Evolutionary conservation across 1,140 invertebrate species (phyloP).

Genomic region (Oncopodura yosiiana): DNA sequence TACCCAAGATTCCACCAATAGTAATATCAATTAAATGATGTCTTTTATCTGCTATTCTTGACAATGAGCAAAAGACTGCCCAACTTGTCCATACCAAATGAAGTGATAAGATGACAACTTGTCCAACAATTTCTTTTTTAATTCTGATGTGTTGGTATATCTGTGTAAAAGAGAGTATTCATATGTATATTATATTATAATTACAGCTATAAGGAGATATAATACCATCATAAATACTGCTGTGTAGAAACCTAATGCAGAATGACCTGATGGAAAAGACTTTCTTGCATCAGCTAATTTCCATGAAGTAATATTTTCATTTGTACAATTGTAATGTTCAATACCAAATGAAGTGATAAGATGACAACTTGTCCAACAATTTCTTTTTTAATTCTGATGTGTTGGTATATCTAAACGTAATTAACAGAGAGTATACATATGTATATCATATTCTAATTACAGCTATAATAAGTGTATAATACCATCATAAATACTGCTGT

Average conservation of each 20-base stretch:
- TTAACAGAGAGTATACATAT: neutral
- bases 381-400: constrained; percentile 15
- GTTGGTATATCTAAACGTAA: constrained; percentile 33
- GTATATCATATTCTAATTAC: neutral
- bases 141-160: constrained; percentile 27
- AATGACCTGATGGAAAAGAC: constrained; percentile 33
- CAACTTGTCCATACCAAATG: constrained; percentile 24
- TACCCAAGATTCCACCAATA: constrained; percentile 17
- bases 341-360: constrained; percentile 21
- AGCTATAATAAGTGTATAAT: neutral
- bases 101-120: constrained; percentile 18
- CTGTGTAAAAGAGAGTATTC: no score
- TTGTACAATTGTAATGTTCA: constrained; percentile 30
- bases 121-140: constrained; percentile 16
- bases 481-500: constrained; percentile 32
- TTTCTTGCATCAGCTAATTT: constrained; percentile 27
- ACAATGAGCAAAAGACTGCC: constrained; percentile 26
- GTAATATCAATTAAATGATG: constrained; percentile 30
- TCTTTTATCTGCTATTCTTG: constrained; percentile 23
- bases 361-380: constrained; percentile 18
- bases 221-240: constrained; percentile 31
- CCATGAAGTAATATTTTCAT: constrained; percentile 19
- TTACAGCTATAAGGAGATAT: neutral
- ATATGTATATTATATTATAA: neutral
- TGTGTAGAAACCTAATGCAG: constrained; percentile 26